Evolutionary conservation across 1,140 invertebrate genomes (phyloP).

Genomic region (Macrobrachium rosenbergii): DNA sequence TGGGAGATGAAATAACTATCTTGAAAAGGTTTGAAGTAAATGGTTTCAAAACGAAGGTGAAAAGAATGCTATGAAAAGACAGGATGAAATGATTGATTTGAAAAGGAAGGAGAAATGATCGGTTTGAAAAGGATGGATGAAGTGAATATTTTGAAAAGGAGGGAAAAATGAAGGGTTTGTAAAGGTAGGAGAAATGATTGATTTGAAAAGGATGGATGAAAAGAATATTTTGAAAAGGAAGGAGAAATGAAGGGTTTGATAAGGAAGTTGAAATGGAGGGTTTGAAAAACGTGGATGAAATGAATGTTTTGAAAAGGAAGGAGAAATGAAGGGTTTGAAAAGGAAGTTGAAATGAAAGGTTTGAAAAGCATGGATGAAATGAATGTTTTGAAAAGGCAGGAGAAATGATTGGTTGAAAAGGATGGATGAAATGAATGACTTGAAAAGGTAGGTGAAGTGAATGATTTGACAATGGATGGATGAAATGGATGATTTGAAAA

Average conservation of each 20-base stretch:
- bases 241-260: background rate
- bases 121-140: background rate
- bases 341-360: background rate
- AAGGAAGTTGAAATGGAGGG: background rate
- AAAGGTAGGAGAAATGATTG: background rate
- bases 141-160: background rate
- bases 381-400: background rate
- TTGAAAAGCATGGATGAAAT: background rate
- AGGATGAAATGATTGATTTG: background rate
- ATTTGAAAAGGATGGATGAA: background rate
- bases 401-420: background rate
- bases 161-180: background rate
- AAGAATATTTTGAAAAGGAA: background rate
- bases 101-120: background rate
- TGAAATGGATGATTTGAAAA: background rate
- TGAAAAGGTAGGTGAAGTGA: background rate
- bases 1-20: background rate
- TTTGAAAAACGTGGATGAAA: background rate
- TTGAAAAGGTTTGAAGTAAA: background rate
- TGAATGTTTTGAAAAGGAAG: background rate
- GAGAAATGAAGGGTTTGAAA: background rate
- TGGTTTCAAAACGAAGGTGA: background rate
- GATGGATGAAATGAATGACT: too few relatives aligned
- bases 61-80: background rate
- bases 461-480: background rate